Base-by-base conservation (phyloP, 2,113 vertebrate genomes). In the Lepidothrix coronata region DNA sequence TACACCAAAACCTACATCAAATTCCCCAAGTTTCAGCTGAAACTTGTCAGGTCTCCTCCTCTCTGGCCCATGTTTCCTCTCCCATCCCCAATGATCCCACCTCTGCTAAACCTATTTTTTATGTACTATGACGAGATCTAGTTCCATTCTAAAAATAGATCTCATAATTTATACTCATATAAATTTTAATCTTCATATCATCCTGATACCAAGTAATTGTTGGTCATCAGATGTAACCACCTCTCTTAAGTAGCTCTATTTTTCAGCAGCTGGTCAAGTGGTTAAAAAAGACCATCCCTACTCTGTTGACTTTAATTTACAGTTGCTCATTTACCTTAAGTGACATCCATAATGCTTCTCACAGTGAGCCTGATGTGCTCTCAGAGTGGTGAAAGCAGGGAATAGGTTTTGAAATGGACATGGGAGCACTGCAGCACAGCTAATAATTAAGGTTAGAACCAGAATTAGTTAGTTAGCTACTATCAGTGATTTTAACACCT, bases 311-410 rank as follows among this genome's bases (percentile, higher is more conserved):
- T 89, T 89, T 67, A 85, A 89, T 88, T 89, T 78, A 28, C 70
- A 85, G 31, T 51, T 71, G 57, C 57, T 94, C 46, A 7, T 91
- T 93, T 95, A 82, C 83, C 57, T 72, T 52, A 67, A 83, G 87
- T 65, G 80, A 94, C 84, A 79, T 37, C 66, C 57, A 17, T 27
- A 63, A 52, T 43, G 76, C 67, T 55, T n/a, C 86, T 89, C 25
- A 5, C 23, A 4, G 11, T 1, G 70, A 93, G 61, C 37, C 19
- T 67, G 78, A 31, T 46, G 70, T 46, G 72, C 52, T 86, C 62
- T 41, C 57, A 16, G 33, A 20, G 13, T 0, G 35, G 52, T 4
- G 74, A 33, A n/a, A 74, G 61, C 59, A 49, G 37, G 70, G 85
- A 82, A 78, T 1, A 11, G 43, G 11, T 49, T 67, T 74, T 66